Percentiles rank a stretch among this genome's conserved stretches.
Evolutionary conservation across 2,797 vertebrate genomes (phyloP).

Genomic region (Smutsia gigantea): DNA sequence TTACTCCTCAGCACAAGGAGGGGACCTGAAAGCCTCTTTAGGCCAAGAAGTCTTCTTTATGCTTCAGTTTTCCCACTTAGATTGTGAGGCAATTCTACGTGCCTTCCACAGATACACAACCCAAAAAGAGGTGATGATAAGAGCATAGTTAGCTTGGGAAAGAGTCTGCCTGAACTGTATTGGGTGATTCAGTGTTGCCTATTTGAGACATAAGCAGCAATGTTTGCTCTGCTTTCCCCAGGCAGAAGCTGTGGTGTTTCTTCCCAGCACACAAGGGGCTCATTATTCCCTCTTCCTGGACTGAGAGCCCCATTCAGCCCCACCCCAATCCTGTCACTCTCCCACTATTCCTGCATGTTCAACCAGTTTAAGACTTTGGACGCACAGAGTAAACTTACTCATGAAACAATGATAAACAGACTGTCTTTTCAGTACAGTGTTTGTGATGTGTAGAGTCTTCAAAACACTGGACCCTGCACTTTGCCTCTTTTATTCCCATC

Average conservation of each 20-base stretch:
- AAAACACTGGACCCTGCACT: not conserved
- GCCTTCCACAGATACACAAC: not conserved
- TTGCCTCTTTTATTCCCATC: not conserved
- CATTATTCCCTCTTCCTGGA: not conserved
- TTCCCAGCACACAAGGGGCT: not conserved
- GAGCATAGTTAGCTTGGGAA: not conserved
- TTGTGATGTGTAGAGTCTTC: not conserved
- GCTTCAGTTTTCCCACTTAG: not conserved
- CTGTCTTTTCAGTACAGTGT: not conserved
- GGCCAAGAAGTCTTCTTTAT: not conserved
- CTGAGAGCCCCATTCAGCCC: too few species aligned
- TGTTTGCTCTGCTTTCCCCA: fast-evolving
- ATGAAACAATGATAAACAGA: not conserved
- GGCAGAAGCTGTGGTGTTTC: too few species aligned
- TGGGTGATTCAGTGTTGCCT: too few species aligned
- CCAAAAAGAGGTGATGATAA: not conserved
- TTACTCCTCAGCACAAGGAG: not conserved
- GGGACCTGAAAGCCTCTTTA: not conserved
- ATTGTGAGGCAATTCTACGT: not conserved
- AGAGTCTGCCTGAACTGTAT: not conserved
- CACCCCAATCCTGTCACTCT: not conserved
- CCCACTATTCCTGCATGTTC: too few species aligned
- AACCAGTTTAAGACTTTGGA: not conserved
- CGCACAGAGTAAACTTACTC: fast-evolving
- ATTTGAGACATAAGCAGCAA: not conserved